Percentiles rank a stretch among this genome's conserved stretches.
phyloP scores from a whole-genome alignment of 2,113 vertebrate species.

The Brachyhypopomus occidentalis region DNA sequence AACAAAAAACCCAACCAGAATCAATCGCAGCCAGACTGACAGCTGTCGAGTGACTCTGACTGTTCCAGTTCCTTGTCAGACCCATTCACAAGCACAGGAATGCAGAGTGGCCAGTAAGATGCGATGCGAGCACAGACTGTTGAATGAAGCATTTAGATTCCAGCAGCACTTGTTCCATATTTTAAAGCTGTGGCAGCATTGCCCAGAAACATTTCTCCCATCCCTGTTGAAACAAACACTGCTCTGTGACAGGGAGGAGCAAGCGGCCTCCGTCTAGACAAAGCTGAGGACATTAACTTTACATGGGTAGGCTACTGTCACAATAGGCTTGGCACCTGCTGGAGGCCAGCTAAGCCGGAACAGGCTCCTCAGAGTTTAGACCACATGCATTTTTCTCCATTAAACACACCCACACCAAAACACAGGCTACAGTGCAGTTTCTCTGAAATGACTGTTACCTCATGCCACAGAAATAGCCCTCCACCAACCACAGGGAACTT shows the following conservation, averaged over 20 bases:
- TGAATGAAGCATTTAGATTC: no score
- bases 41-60: neutral
- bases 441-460: neutral
- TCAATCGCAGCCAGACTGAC: neutral
- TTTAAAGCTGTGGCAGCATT: neutral
- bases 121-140: no score
- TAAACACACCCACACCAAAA: constrained; percentile 12
- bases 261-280: constrained; percentile 1
- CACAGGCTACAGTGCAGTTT: neutral
- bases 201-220: neutral
- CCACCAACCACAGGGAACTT: neutral
- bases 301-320: neutral
- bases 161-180: neutral
- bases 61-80: neutral
- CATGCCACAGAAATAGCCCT: neutral
- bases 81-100: neutral
- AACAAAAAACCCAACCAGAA: neutral
- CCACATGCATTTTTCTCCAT: constrained; percentile 14
- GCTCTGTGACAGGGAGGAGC: neutral
- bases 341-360: neutral
- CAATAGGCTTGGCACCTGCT: neutral
- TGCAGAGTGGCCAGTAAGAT: neutral
- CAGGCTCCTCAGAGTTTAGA: neutral
- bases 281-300: constrained; percentile 18
- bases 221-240: neutral